These are phyloP conservation scores for Leptopilina syphax DNA, from an alignment of 2,888 invertebrate species.

Conservation along the genomic window DNA sequence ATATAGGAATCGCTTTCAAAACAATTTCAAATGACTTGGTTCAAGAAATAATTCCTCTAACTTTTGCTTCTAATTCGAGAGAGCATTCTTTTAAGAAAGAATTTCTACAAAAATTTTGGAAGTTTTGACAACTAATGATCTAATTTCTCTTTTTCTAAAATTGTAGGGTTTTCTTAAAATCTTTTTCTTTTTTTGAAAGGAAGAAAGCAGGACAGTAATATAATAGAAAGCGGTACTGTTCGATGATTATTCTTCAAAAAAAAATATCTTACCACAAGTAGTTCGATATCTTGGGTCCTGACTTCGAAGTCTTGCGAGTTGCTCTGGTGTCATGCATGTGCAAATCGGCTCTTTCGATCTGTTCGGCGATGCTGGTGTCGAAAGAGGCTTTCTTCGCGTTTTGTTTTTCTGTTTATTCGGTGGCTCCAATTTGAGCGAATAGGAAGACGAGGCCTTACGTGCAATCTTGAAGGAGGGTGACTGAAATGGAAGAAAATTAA, in stretches of 20 bases:
- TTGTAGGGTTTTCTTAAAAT: not conserved
- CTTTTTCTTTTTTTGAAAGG: not conserved
- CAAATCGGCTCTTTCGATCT: slow-evolving; percentile 93
- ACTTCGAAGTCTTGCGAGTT: slow-evolving; percentile 89
- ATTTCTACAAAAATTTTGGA: not conserved
- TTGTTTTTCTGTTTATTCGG: slow-evolving; percentile 91
- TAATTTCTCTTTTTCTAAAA: slow-evolving; percentile 3
- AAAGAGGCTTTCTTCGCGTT: slow-evolving; percentile 92
- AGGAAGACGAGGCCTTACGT: slow-evolving; percentile 97
- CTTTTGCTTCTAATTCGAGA: not conserved
- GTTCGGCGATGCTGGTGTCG: slow-evolving; percentile 95
- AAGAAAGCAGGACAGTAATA: slow-evolving; percentile 34
- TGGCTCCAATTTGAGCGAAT: slow-evolving; percentile 95
- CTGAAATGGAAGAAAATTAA: slow-evolving; percentile 76
- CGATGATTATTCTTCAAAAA: not conserved
- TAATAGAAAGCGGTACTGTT: slow-evolving; percentile 38
- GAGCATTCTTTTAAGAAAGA: not conserved
- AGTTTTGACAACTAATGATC: not conserved
- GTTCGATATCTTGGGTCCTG: slow-evolving; percentile 90
- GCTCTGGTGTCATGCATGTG: slow-evolving; percentile 96
- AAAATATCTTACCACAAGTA: slow-evolving; percentile 63
- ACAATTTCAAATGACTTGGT: not conserved
- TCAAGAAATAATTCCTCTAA: slow-evolving; percentile 2
- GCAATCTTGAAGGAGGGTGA: slow-evolving; percentile 98
- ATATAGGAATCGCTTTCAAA: not conserved